Evolutionary conservation across 2,797 vertebrate genomes (phyloP), one percentile per base, ranked within the genome.

Genomic region (Simalia tracyae): DNA sequence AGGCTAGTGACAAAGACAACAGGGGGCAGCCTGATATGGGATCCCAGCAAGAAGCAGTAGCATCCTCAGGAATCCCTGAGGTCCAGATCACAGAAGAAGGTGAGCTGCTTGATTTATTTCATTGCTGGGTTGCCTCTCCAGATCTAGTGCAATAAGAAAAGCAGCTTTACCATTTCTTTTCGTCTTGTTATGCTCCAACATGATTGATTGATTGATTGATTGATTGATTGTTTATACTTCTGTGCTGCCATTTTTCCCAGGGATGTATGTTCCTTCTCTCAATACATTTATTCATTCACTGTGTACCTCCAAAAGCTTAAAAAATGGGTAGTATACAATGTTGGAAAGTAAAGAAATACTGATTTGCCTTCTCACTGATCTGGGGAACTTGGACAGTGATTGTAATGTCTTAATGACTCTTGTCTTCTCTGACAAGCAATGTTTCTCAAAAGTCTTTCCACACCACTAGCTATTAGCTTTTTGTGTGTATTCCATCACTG

Each of bases 21-120:
- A 61, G 92, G 68, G 87, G 59, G 26, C 94, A 87, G 63, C 91
- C 50, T 57, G 59, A 61, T 3, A 93, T 90, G 92, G 92, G 94
- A 63, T 56, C 89, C 54, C 91, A 91, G 57, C 88, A 68, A 0
- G 93, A 93, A 91, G 88, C 88, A n/a, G 72, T 57, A 14, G 88
- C 87, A 42, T 92, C 94, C 42, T 46, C 76, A 87, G 92, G 92
- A 91, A 86, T 92, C 94, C 90, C 91, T 2, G 91, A 61, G 92
- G 91, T 93, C 90, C 95, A 96, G 92, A 92, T 85, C 36, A 28
- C 15, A 0, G 50, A 64, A 63, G 64, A 87, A 89, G 93, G 93
- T 91, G 84, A 92, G 68, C 5, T 2, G 10, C 46, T 24, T 22
- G 42, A 0, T 56, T 5, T 15, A 1, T 57, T 19, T 50, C 46